Base-by-base conservation (phyloP, 2,113 vertebrate genomes). In the Neotragus pygmaeus region DNA sequence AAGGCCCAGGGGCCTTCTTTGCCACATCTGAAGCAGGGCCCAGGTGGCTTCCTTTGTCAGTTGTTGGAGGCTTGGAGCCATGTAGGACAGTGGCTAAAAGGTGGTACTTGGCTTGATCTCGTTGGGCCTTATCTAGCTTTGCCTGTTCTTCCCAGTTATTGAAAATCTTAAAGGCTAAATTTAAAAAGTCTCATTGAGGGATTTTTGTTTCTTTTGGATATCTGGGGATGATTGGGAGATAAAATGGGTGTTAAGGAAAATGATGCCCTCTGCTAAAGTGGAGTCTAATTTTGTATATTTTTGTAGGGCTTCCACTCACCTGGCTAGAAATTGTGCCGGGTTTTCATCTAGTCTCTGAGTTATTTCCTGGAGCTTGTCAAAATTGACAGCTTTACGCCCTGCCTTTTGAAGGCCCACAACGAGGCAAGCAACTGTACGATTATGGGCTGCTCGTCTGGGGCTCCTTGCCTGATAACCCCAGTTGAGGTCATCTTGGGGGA, bases 391-490 rank as follows among this genome's bases (percentile, higher is more conserved):
- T 36, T 21, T 23, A 21, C 23, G n/a, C 64, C 64, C n/a, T 36
- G 64, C n/a, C 9, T 70, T 66, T 70, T 70, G 64, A 70, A 36
- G 64, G 64, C n/a, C 9, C n/a, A 36, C n/a, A 21, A 0, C 12
- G 17, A 70, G 64, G 64, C 64, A 70, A 70, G 64, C 64, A 36
- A 21, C 4, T 9, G 36, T 11, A 11, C 5, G 9, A 0, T 70
- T 70, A 36, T 0, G 0, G 10, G n/a, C 17, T 70, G 4, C 64
- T 36, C 0, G 0, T 36, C n/a, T 2, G 1, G 17, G 64, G 36
- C 9, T 21, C 64, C n/a, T n/a, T 70, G 9, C 64, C 64, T 21
- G n/a, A 36, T 70, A 21, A 70, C 4, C 64, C 64, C 64, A 70
- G 17, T 23, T 36, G 64, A 19, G 64, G 4, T 70, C 64, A 33